A percentile compares a stretch with the other conserved stretches of the same genome.
Conservation (phyloP, 2,888 invertebrate species). For the Xylota segnis region DNA sequence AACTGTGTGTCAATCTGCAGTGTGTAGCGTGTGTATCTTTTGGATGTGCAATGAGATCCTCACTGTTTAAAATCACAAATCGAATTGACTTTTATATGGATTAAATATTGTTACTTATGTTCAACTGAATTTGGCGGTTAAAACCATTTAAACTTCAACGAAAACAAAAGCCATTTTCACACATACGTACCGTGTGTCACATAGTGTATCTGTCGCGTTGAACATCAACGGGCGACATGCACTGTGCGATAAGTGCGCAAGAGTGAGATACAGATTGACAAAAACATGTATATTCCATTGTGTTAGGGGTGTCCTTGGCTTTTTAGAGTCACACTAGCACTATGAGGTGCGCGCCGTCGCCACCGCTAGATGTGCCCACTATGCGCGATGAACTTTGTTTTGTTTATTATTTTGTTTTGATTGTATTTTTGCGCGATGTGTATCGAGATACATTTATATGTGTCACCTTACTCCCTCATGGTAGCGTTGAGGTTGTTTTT, state of each 20-base stretch:
- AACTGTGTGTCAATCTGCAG: not conserved
- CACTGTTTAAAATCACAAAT: constrained; percentile 77
- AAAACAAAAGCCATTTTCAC: constrained; percentile 58
- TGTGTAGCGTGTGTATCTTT: constrained; percentile 9
- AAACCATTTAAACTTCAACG: constrained; percentile 66
- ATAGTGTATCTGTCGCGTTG: constrained; percentile 45
- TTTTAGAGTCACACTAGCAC: constrained; percentile 59
- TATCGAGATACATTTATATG: constrained; percentile 56
- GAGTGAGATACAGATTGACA: constrained; percentile 45
- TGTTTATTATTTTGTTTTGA: constrained; percentile 43
- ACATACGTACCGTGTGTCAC: constrained; percentile 50
- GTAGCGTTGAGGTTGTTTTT: constrained; percentile 21
- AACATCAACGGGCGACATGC: constrained; percentile 32
- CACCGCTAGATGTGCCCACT: constrained; percentile 52
- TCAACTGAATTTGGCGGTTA: constrained; percentile 75
- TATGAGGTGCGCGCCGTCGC: constrained; percentile 4
- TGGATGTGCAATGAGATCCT: constrained; percentile 74
- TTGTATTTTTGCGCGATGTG: not conserved
- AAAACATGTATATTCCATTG: constrained; percentile 56
- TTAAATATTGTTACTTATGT: constrained; percentile 76
- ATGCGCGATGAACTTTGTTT: constrained; percentile 69
- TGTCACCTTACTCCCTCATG: constrained; percentile 75
- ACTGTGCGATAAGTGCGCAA: constrained; percentile 24
- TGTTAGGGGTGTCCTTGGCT: constrained; percentile 75
- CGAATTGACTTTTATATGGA: constrained; percentile 78